Conservation (phyloP, 2,888 invertebrate genomes). For the Deroplatys truncata region DNA sequence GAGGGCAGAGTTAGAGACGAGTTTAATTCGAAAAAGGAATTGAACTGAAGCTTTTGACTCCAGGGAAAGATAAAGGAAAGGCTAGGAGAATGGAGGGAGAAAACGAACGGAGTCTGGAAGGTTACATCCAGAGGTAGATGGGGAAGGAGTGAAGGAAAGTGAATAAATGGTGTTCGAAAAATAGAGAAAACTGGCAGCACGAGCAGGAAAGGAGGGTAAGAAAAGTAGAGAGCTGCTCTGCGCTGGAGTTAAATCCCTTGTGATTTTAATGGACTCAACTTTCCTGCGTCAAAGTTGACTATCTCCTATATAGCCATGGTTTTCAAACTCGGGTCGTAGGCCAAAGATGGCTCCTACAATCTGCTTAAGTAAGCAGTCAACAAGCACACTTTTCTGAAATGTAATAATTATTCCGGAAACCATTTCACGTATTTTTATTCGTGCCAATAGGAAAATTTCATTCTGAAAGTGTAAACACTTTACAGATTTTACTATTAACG, state of each 20-base stretch:
- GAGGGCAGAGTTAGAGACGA: not conserved
- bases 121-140: not conserved
- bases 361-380: no score
- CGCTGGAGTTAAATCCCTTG: not conserved
- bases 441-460: no score
- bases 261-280: not conserved
- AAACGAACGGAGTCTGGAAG: not conserved
- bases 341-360: not conserved
- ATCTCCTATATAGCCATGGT: not conserved
- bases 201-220: not conserved
- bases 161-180: not conserved
- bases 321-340: not conserved
- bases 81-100: not conserved
- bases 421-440: no score
- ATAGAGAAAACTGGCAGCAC: not conserved
- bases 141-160: not conserved
- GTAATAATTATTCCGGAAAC: no score
- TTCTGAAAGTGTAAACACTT: no score
- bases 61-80: constrained; percentile 1
- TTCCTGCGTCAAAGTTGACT: not conserved
- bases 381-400: no score
- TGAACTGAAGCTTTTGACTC: constrained; percentile 18
- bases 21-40: constrained; percentile 27
- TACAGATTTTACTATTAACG: no score
- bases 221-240: not conserved